Evolutionary conservation across 1,140 invertebrate species (phyloP).

Genomic region (Pogonomyrmex barbatus): DNA sequence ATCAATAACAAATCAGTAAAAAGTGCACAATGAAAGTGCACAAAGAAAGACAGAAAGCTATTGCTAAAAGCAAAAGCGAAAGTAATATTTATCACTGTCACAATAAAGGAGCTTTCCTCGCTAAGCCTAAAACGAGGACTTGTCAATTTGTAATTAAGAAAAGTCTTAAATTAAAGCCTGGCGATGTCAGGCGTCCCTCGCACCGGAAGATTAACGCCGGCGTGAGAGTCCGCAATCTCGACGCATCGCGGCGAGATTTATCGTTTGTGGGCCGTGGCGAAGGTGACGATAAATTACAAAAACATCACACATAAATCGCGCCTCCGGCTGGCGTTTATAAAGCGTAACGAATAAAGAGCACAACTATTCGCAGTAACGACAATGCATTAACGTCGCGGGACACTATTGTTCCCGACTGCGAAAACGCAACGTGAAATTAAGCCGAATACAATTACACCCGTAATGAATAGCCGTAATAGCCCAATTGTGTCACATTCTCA

Average conservation of each 20-base stretch:
- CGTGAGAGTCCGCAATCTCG: constrained; percentile 59
- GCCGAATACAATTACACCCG: constrained; percentile 74
- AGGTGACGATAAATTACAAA: constrained; percentile 65
- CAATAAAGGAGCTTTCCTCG: neutral
- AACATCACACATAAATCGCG: constrained; percentile 64
- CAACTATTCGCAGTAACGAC: constrained; percentile 68
- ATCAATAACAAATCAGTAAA: neutral
- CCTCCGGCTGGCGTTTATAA: constrained; percentile 52
- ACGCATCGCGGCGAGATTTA: constrained; percentile 59
- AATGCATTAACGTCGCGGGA: constrained; percentile 70
- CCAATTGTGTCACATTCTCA: constrained; percentile 75
- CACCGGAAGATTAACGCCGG: constrained; percentile 57
- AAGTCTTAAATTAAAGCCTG: constrained; percentile 43
- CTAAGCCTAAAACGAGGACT: neutral
- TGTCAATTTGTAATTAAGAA: constrained; percentile 59
- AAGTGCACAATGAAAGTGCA: neutral
- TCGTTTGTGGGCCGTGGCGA: constrained; percentile 47
- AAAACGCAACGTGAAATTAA: constrained; percentile 76
- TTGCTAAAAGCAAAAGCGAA: neutral
- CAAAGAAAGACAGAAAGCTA: neutral
- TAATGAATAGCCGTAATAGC: constrained; percentile 76
- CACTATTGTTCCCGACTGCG: constrained; percentile 69
- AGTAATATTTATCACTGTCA: constrained; percentile 33
- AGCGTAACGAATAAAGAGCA: constrained; percentile 59
- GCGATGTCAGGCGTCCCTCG: constrained; percentile 41